Base-by-base conservation (phyloP, 2,113 vertebrate species). In the Cryptotis parvus region DNA sequence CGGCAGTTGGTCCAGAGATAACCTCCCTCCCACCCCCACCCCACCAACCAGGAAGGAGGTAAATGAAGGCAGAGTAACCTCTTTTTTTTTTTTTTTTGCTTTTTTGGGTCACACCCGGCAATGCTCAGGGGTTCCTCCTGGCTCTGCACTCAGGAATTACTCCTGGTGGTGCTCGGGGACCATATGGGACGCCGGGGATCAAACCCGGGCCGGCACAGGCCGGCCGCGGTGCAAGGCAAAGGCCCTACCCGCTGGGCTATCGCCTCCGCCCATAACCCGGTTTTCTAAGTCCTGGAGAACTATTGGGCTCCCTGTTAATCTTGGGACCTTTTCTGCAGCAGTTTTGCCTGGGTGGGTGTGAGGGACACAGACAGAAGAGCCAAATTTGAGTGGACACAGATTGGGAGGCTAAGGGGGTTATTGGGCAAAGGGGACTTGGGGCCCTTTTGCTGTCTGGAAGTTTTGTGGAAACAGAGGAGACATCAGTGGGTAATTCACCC, bases 281-380 rank as follows among this genome's bases (percentile, higher is more conserved):
- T 27, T 14, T 66, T 70, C 33, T 78, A 70, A 70, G 15, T 76
- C 24, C 52, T 63, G 39, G 52, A 52, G 78, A 20, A 79, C 10
- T 73, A 35, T 82, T 92, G 55, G 52, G 49, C 18, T 20, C 14
- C 26, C 15, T 83, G 61, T 65, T 79, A 35, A 41, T 70, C 4
- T 3, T 65, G 80, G 31, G 69, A 65, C 10, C 31, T 22, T 79
- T 94, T 31, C 80, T 65, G 77, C 73, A 90, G 65, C 31, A 76
- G 9, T 10, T 43, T 82, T 86, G 31, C 6, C 29, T 43, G 61
- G 66, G 26, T 52, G 31, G 37, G 9, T 43, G 10, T 26, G 35
- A 49, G 39, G 33, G 75, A 10, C 24, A 20, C 8, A n/a, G 79
- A 35, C n/a, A 0, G 70, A 10, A 5, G 61, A 22, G 15, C 9